A percentile compares a stretch with the other conserved stretches of the same genome.
phyloP scores from a whole-genome alignment of 2,888 invertebrate species.

The Scotopteryx bipunctaria region DNA sequence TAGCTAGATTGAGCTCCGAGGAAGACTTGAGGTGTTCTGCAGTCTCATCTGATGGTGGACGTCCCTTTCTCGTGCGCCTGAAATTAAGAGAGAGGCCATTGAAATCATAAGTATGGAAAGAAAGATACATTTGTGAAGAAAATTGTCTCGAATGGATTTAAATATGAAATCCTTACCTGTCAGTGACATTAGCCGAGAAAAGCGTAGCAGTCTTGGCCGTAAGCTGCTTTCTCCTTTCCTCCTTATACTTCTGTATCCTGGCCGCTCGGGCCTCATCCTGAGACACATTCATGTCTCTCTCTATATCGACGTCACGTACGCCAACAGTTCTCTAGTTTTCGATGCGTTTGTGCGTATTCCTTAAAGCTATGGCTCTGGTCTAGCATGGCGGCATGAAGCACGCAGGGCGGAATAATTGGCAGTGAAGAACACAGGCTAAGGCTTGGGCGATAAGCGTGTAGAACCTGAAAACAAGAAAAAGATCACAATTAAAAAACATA shows the following conservation, averaged over 20 bases:
- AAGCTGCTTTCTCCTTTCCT: conserved; percentile 87
- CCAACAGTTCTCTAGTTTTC: conserved; percentile 53
- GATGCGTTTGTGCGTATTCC: conserved; percentile 52
- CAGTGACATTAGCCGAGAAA: conserved; percentile 86
- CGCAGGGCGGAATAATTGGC: conserved; percentile 77
- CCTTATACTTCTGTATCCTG: conserved; percentile 88
- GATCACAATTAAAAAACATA: conserved; percentile 11
- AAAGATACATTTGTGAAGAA: too few species aligned
- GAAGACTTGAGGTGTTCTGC: conserved; percentile 71
- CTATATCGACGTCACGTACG: conserved; percentile 62
- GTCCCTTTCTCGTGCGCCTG: conserved; percentile 67
- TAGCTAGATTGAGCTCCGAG: conserved; percentile 73
- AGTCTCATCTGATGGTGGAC: conserved; percentile 62
- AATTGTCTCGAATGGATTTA: too few species aligned
- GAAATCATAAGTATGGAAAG: too few species aligned
- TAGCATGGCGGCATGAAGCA: conserved; percentile 78
- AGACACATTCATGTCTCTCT: conserved; percentile 66
- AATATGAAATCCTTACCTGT: conserved; percentile 55
- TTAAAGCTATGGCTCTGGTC: conserved; percentile 60
- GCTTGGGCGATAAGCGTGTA: conserved; percentile 50
- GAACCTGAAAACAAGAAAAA: conserved; percentile 64
- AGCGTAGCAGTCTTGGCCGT: conserved; percentile 84
- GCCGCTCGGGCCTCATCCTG: conserved; percentile 82
- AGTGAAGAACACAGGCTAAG: conserved; percentile 73
- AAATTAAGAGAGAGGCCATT: conserved; percentile 45